phyloP scores from a whole-genome alignment of 2,113 vertebrate genomes.

The Dicerorhinus sumatrensis region DNA sequence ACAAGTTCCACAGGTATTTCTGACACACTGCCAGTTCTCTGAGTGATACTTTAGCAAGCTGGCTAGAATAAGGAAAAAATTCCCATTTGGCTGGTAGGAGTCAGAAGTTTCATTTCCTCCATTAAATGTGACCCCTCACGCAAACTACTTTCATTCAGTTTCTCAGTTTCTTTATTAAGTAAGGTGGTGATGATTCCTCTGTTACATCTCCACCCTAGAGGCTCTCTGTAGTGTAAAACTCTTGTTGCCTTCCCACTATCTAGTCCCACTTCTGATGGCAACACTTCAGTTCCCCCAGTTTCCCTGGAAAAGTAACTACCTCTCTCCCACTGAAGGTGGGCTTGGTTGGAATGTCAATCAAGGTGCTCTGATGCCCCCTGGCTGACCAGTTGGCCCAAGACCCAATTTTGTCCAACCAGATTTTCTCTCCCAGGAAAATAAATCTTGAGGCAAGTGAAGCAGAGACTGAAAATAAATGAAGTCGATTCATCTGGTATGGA shows the following conservation, averaged over 20 bases:
- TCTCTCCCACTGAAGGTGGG: background rate
- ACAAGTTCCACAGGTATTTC: conserved; percentile 56
- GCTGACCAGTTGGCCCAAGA: background rate
- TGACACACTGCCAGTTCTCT: background rate
- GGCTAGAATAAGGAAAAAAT: background rate
- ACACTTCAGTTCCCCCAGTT: background rate
- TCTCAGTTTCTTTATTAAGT: background rate
- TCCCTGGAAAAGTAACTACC: background rate
- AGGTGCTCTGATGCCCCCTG: background rate
- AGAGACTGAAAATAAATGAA: conserved; percentile 10
- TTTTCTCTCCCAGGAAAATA: conserved; percentile 46
- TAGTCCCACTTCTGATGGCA: background rate
- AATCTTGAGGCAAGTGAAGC: conserved; percentile 36
- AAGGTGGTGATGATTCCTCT: background rate
- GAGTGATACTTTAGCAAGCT: background rate
- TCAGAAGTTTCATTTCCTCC: conserved; percentile 31
- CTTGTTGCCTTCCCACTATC: background rate
- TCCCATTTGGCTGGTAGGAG: background rate
- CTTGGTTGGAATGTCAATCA: background rate
- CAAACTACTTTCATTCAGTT: conserved; percentile 1
- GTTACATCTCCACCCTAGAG: background rate
- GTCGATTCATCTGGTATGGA: background rate
- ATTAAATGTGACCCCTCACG: background rate
- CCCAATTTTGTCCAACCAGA: background rate
- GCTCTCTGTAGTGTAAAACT: background rate